Base-by-base conservation (phyloP, 2,888 invertebrate genomes). In the Deilephila elpenor region DNA sequence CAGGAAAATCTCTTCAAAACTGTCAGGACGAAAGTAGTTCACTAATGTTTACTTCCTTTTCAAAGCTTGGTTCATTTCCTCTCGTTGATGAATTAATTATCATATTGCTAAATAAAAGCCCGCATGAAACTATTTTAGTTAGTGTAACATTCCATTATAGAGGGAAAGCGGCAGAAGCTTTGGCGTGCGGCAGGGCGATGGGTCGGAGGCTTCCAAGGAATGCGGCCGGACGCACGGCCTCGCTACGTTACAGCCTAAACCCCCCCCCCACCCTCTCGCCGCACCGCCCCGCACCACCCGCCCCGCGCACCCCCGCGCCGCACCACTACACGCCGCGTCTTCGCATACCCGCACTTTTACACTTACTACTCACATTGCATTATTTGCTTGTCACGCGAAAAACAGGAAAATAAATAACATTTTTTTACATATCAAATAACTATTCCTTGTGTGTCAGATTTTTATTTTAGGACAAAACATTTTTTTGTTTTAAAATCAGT, bases 161-260 rank as follows among this genome's bases (percentile, higher is more conserved):
- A 84, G 87, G 90, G 88, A 90, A 89, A 90, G 88, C 88, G 83
- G 86, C 83, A 87, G 88, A 78, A 79, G 82, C 76, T 75, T 77
- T 75, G 76, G 78, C 76, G 79, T 80, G 79, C 80, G 76, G 78
- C 77, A 78, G 78, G 78, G 80, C 84, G 84, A 84, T 83, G 85
- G 89, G 89, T 88, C 88, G 89, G 89, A 91, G 91, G 93, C 90
- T 91, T 81, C 88, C 87, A 82, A 91, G 92, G 94, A 94, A 94
- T 94, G 94, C 90, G 91, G 89, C 90, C 91, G 89, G 87, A 85
- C 73, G 73, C 72, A 64, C 72, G 72, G 64, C 34, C 72, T 72
- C 56, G 72, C 70, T 51, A 71, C 71, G 51, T 61, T 70, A 73
- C 71, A 73, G 73, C 70, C 20, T 61, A 73, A 71, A 73, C 77